Percentiles rank a stretch among this genome's conserved stretches.
Evolutionary conservation across 1,140 invertebrate species (phyloP).

Genomic region (Leptopilina boulardi): DNA sequence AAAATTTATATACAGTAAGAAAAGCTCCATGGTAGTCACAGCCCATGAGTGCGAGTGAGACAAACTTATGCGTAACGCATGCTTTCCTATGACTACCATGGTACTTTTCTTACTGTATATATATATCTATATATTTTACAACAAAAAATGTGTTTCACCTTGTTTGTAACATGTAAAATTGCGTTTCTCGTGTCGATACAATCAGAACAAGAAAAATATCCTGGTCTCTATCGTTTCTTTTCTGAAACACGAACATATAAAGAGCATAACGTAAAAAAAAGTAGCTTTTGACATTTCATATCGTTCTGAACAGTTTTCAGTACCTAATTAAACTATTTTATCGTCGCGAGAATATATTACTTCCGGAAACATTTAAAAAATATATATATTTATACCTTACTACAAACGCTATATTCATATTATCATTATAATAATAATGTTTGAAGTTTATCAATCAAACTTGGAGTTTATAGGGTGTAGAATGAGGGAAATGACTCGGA

Average conservation of each 20-base stretch:
- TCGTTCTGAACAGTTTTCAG: neutral
- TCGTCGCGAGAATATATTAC: neutral
- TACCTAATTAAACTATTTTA: neutral
- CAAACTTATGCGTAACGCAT: too few relatives aligned
- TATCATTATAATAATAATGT: too few relatives aligned
- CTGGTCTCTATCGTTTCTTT: neutral
- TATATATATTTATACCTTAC: neutral
- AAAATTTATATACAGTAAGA: too few relatives aligned
- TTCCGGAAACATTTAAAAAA: neutral
- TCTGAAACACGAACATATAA: neutral
- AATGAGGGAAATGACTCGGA: too few relatives aligned
- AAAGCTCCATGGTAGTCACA: too few relatives aligned
- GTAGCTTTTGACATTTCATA: slow-evolving; percentile 5
- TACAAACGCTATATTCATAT: too few relatives aligned
- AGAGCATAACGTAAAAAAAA: neutral
- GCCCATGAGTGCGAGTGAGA: too few relatives aligned
- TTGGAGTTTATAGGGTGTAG: too few relatives aligned
- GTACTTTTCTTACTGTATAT: too few relatives aligned
- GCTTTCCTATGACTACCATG: too few relatives aligned
- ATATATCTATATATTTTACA: neutral
- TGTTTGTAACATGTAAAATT: slow-evolving; percentile 10
- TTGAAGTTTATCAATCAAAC: too few relatives aligned
- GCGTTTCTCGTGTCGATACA: neutral
- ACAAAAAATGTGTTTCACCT: neutral
- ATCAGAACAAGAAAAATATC: neutral